Base-by-base conservation (phyloP, 1,140 invertebrate genomes). In the Temnothorax longispinosus region DNA sequence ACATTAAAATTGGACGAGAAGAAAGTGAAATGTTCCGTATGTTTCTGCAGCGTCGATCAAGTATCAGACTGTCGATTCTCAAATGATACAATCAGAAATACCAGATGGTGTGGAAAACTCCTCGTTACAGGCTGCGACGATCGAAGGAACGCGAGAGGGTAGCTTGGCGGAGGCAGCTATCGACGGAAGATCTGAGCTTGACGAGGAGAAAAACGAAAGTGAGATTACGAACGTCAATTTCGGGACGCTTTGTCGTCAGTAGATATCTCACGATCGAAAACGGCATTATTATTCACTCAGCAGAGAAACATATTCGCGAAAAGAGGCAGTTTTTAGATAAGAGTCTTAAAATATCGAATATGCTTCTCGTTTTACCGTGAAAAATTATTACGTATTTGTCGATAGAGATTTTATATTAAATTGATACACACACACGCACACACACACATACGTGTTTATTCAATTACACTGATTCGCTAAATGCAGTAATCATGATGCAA, bases 131-230 rank as follows among this genome's bases (percentile, higher is more conserved):
- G 72, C 67, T 15, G 10, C 38, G 18, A 56, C 18, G 18, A 11
- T 3, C 35, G 6, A 35, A 32, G 8, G 8, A 58, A 38, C 15
- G 21, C 18, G 7, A 65, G 41, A 21, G 10, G 41, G 52, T 27
- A 13, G 56, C 18, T 60, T 35, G 27, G 35, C 41, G n/a, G 81
- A 77, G 35, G 8, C 13, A 13, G 41, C 27, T 41, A 47, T 54
- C 41, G 60, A 58, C 7, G 27, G 56, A 11, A 32, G 65, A 38
- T n/a, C 21, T 15, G 35, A 32, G 0, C 15, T 87, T 64, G 82
- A 87, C n/a, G 88, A 87, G 10, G 62, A 80, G 18, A 64, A 64
- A 67, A 88, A 80, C 72, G 69, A 89, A 77, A 76, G 88, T 88
- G 85, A 92, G 89, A 80, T 72, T 44, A 69, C 41, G 27, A 47